Evolutionary conservation across 2,113 vertebrate species (phyloP), one percentile per base, ranked within the genome.

Genomic region (Vulpes ferrilata): DNA sequence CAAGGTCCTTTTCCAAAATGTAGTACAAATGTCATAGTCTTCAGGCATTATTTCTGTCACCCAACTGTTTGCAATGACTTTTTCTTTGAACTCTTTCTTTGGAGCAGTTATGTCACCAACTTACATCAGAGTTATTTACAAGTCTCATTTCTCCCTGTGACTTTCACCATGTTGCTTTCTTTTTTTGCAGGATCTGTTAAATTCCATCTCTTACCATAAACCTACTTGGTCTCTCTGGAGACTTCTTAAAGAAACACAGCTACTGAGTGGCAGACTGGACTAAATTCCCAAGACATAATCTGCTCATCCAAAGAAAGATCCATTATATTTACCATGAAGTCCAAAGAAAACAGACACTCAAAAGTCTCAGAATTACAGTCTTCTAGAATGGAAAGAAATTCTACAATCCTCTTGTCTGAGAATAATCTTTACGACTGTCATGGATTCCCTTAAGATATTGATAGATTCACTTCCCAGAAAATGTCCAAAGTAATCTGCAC

Each of bases 181-280:
- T 74, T 79, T 67, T 57, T 38, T 82, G 1, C 11, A 80, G 30
- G 16, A 6, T 51, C 73, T 90, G 7, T 90, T 93, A 76, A 79
- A 93, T 91, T 91, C 20, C 17, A 48, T 59, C 67, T 85, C n/a
- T 65, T 74, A 59, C 13, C 25, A 64, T 76, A 88, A 82, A 82
- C 16, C 10, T 3, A 82, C 17, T 60, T 90, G 25, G 17, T 69
- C 25, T 80, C 55, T 53, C 38, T 59, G 25, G 55, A 30, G 25
- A 93, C 64, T 93, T 93, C 79, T 91, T 96, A n/a, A 97, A 88
- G 73, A 88, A 95, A 81, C 13, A 48, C 4, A 96, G 73, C 1
- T 74, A 88, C 38, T 19, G 20, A 74, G 83, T 48, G 11, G 10
- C 4, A 95, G 43, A 95, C 86, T 91, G 38, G 12, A 51, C 32